phyloP scores from a whole-genome alignment of 1,140 invertebrate species.

The Adoxophyes honmai region DNA sequence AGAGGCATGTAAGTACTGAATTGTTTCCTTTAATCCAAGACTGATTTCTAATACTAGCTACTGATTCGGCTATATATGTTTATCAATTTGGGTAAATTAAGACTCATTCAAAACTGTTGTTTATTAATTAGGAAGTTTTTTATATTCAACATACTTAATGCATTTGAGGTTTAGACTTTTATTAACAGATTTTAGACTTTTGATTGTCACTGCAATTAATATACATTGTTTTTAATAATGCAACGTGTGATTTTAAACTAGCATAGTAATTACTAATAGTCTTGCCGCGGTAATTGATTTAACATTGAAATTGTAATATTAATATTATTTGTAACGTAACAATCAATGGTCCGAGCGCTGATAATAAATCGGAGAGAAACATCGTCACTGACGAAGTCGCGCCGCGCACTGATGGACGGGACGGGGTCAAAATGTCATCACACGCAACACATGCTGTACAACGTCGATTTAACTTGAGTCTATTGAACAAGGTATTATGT shows the following conservation, averaged over 20 bases:
- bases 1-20: conserved; percentile 25
- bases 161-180: background rate
- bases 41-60: conserved; percentile 54
- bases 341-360: background rate
- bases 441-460: conserved; percentile 34
- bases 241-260: too few species aligned
- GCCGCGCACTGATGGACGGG: background rate
- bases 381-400: background rate
- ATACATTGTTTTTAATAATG: too few species aligned
- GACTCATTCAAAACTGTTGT: conserved; percentile 7
- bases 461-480: conserved; percentile 29
- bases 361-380: background rate
- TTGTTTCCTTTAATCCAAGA: conserved; percentile 67
- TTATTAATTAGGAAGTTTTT: background rate
- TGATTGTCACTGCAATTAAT: too few species aligned
- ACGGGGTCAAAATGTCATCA: conserved; percentile 19
- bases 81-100: conserved; percentile 6
- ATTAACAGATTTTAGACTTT: too few species aligned
- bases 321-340: too few species aligned
- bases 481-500: conserved; percentile 65
- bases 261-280: too few species aligned
- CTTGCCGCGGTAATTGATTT: too few species aligned
- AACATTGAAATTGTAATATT: too few species aligned
- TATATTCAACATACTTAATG: background rate
- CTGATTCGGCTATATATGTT: conserved; percentile 31